A percentile compares a stretch with the other conserved stretches of the same genome.
These are phyloP conservation scores for Biston stratarius DNA, from an alignment of 2,888 invertebrate species.

Conservation along the genomic window DNA sequence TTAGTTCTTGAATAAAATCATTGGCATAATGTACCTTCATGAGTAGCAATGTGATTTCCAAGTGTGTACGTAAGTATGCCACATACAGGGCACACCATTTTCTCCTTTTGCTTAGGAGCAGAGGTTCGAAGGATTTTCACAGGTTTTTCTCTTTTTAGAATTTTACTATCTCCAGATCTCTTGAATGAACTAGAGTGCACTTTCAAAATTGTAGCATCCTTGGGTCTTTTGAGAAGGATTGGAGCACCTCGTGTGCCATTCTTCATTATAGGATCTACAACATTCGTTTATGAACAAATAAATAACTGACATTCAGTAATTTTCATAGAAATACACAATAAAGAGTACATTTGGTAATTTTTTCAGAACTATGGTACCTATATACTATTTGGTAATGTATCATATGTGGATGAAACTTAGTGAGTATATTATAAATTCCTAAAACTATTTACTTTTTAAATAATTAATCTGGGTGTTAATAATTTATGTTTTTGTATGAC, in stretches of 20 bases:
- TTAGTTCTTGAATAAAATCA: too few species aligned
- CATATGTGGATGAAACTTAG: too few species aligned
- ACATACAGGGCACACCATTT: slow-evolving; percentile 82
- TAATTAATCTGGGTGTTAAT: too few species aligned
- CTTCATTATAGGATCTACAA: slow-evolving; percentile 77
- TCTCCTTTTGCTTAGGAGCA: slow-evolving; percentile 72
- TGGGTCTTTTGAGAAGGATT: slow-evolving; percentile 76
- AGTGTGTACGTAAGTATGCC: slow-evolving; percentile 80
- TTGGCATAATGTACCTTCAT: slow-evolving; percentile 67
- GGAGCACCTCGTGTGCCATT: slow-evolving; percentile 78
- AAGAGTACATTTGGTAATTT: too few species aligned
- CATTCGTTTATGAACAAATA: neutral
- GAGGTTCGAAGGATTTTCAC: slow-evolving; percentile 64
- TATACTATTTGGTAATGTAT: too few species aligned
- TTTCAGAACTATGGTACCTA: too few species aligned
- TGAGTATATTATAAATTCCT: too few species aligned
- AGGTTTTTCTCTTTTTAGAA: slow-evolving; percentile 60
- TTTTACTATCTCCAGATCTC: slow-evolving; percentile 48
- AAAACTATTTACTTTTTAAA: too few species aligned
- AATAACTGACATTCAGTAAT: too few species aligned
- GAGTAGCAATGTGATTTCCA: slow-evolving; percentile 80
- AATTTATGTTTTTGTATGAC: too few species aligned
- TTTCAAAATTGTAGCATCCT: slow-evolving; percentile 78
- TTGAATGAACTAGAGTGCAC: slow-evolving; percentile 67
- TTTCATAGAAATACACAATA: neutral